Base-by-base conservation (phyloP, 1,140 invertebrate genomes). In the Tetramorium parvispinum region DNA sequence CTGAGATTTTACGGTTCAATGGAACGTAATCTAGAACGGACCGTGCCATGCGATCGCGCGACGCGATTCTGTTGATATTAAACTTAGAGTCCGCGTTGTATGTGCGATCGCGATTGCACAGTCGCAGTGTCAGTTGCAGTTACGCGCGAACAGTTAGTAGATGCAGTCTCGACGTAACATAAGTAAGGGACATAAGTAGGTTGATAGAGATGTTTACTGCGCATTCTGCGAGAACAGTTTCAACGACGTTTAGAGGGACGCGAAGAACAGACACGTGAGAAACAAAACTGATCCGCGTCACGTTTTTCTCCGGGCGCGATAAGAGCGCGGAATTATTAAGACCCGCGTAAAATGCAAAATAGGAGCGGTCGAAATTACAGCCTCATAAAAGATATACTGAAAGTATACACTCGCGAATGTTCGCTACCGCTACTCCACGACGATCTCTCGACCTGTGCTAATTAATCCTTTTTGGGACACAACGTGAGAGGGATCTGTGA, bases 1-100 rank as follows among this genome's bases (percentile, higher is more conserved):
- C 76, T 85, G 55, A 46, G 68, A 86, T 87, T 90, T 85, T 70
- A 89, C 88, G 89, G 88, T 90, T 90, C 88, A 85, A 79, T 87
- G 76, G 86, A 90, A 90, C 75, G 70, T 59, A 87, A 87, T 89
- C 73, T 55, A 27, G 55, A 68, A 40, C 66, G 65, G 6, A 43
- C 53, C 37, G 59, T 40, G 81, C 24, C 75, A 65, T 37, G 32
- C 32, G 75, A 71, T 87, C 40, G 66, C 40, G 75, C 24, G 37
- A 73, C 53, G 21, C 18, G 55, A 16, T 37, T 68, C 55, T 37
- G 82, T 66, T 68, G 87, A 82, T 86, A 77, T 82, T 70, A 57
- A 82, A 68, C 24, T 40, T 49, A 6, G 43, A 53, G 49, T 21
- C 8, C 40, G 61, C 21, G 46, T 1, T 11, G 11, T 32, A 32